Evolutionary conservation across 2,113 vertebrate species (phyloP).

Genomic region (Tauraco erythrolophus): DNA sequence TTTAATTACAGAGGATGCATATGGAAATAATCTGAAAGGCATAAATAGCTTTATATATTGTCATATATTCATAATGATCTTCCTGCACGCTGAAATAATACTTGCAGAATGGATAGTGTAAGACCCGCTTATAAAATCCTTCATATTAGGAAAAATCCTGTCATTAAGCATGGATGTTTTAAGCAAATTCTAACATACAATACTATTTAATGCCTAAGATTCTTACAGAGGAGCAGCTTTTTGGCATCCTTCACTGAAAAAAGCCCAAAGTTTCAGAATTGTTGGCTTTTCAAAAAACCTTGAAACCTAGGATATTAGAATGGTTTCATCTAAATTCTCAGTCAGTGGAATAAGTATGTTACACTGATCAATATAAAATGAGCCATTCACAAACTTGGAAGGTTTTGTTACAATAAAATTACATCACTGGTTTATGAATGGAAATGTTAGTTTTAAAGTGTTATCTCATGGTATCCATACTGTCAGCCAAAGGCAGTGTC

Average conservation of each 20-base stretch:
- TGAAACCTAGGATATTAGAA: neutral
- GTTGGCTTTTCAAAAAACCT: neutral
- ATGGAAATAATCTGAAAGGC: constrained; percentile 62
- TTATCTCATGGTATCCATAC: neutral
- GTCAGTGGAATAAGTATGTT: neutral
- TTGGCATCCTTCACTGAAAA: constrained; percentile 6
- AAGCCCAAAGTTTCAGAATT: neutral
- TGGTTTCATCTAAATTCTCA: neutral
- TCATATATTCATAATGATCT: constrained; percentile 8
- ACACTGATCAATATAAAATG: neutral
- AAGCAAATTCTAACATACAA: neutral
- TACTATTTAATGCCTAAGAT: neutral
- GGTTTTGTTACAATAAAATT: neutral
- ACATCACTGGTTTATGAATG: neutral
- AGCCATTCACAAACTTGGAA: neutral
- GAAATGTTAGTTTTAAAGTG: neutral
- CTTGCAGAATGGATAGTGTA: neutral
- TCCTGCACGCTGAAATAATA: neutral
- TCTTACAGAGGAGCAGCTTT: neutral
- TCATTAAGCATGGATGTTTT: neutral
- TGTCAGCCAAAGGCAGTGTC: neutral
- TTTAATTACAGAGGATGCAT: constrained; percentile 42
- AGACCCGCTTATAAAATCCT: neutral
- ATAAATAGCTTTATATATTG: constrained; percentile 34
- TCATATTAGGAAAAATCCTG: neutral